Evolutionary conservation across 2,797 vertebrate species (phyloP), one percentile per base, ranked within the genome.

Genomic region (Eurystomus glaucurus): DNA sequence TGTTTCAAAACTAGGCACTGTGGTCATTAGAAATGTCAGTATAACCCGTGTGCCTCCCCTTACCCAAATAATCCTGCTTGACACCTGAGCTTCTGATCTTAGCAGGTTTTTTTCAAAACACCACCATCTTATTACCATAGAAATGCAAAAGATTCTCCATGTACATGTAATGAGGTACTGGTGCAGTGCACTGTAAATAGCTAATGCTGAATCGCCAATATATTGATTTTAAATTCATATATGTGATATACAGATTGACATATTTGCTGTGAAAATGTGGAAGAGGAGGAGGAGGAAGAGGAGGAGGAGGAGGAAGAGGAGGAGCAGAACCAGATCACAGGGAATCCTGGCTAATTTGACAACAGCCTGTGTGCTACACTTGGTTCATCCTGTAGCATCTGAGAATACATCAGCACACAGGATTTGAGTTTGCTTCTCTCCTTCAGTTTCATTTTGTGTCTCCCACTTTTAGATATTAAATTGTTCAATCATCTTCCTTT

Each of bases 401-500:
- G 72, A 64, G 76, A 86, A 45, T 2, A 7, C 26, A 58, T 6
- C 11, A 28, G 25, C 46, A 62, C 31, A 61, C 4, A 35, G 18
- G 8, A 57, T 28, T 35, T 64, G 25, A 55, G 10, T 95, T 92
- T 29, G 82, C 54, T 17, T 51, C 77, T 76, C 79, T 51, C 79
- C 45, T 64, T 35, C 65, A 19, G 19, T 81, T 92, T 76, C 7
- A 26, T 55, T 88, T 61, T 65, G 37, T 72, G 35, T 46, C 62
- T 87, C 54, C 26, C 41, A 71, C 87, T 91, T 37, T 85, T 35
- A 95, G 86, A 71, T 80, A 89, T 8, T 74, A 55, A 31, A 29
- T 89, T 96, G 91, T 85, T 48, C 70, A 61, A 74, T 86, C 91
- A 76, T 22, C 62, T 64, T 55, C 80, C 51, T 94, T n/a, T 75